Evolutionary conservation across 2,888 invertebrate species (phyloP).

Genomic region (Tetramorium bicarinatum): DNA sequence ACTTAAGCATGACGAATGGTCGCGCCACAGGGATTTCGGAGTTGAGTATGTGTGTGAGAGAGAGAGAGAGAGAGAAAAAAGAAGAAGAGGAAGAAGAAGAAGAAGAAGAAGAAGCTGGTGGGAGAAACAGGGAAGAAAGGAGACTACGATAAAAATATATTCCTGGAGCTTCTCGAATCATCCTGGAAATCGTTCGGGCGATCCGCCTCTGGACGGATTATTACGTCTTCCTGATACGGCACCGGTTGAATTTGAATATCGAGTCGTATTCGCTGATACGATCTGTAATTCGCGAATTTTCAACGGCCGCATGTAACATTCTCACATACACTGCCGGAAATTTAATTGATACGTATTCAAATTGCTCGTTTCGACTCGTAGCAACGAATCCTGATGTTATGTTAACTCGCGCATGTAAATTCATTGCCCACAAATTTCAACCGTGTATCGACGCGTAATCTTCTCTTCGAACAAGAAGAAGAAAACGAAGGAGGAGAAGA

Average conservation of each 20-base stretch:
- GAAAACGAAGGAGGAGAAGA: background rate
- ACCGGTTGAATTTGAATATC: conserved; percentile 46
- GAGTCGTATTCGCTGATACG: conserved; percentile 6
- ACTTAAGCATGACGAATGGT: conserved; percentile 86
- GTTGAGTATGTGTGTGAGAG: background rate
- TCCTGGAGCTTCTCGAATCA: conserved; percentile 55
- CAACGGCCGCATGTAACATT: background rate
- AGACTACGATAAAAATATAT: conserved; percentile 67
- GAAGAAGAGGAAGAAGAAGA: background rate
- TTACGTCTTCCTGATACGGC: conserved; percentile 47
- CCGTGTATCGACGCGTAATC: background rate
- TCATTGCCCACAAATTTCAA: conserved; percentile 21
- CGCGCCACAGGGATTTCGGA: conserved; percentile 80
- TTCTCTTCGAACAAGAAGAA: background rate
- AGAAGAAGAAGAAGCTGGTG: background rate
- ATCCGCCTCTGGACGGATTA: conserved; percentile 50
- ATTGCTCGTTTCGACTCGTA: conserved; percentile 3
- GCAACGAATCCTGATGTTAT: background rate
- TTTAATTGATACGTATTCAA: conserved; percentile 51
- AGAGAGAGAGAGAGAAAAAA: background rate
- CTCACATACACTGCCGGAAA: background rate
- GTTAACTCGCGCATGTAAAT: conserved; percentile 26
- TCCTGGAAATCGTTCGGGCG: conserved; percentile 41
- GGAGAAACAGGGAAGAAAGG: background rate
- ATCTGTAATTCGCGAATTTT: conserved; percentile 46